phyloP scores from a whole-genome alignment of 2,113 vertebrate genomes.

The Pungitius pungitius region DNA sequence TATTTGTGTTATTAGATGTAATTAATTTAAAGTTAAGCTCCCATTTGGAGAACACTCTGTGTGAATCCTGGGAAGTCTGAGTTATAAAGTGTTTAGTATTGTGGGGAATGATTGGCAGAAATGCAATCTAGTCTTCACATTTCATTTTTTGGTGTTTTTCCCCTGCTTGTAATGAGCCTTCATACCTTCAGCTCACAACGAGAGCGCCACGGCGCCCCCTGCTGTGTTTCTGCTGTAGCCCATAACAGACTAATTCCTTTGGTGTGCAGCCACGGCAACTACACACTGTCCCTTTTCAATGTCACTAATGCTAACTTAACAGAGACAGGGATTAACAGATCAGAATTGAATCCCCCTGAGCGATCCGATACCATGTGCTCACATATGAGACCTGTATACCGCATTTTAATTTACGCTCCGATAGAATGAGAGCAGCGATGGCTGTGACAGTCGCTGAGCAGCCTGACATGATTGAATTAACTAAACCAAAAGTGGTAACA shows the following conservation, averaged over 20 bases:
- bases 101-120: too few species aligned
- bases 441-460: background rate
- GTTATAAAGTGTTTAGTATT: too few species aligned
- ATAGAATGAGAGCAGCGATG: background rate
- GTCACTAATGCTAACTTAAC: background rate
- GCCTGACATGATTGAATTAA: background rate
- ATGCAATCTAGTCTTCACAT: too few species aligned
- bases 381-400: too few species aligned
- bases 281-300: background rate
- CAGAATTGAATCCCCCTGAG: conserved; percentile 7
- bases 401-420: too few species aligned
- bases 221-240: too few species aligned
- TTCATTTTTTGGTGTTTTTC: too few species aligned
- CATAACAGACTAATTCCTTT: background rate
- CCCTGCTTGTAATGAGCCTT: too few species aligned
- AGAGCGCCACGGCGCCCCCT: too few species aligned
- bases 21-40: conserved; percentile 8
- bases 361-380: background rate
- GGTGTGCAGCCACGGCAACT: background rate
- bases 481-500: background rate
- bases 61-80: conserved; percentile 30
- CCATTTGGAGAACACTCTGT: background rate
- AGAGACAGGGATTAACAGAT: conserved; percentile 18
- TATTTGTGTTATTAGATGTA: background rate
- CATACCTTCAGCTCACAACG: too few species aligned